These are phyloP conservation scores for Scrobipalpa costella DNA, from an alignment of 2,888 invertebrate genomes.

Conservation along the genomic window DNA sequence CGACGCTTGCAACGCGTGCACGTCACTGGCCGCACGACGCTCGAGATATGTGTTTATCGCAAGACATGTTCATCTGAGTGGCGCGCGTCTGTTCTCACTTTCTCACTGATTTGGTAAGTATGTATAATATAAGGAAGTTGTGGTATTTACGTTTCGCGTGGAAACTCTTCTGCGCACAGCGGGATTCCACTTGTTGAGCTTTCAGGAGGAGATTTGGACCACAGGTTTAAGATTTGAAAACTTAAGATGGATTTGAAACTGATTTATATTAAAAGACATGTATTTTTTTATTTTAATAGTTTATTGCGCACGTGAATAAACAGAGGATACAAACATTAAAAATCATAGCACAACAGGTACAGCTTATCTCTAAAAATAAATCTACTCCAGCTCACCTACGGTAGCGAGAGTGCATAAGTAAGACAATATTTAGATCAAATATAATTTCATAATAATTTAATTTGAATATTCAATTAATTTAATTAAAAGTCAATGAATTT, in stretches of 20 bases:
- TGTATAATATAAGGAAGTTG: neutral
- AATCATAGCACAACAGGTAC: no score
- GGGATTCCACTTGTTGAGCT: constrained; percentile 31
- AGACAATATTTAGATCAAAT: no score
- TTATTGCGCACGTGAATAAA: no score
- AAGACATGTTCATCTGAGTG: constrained; percentile 49
- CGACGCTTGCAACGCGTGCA: constrained; percentile 45
- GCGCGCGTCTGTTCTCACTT: constrained; percentile 41
- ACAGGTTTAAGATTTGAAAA: neutral
- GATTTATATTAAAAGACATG: no score
- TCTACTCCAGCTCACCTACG: no score
- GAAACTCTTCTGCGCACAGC: constrained; percentile 26
- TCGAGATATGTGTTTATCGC: constrained; percentile 64
- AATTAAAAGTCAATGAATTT: neutral
- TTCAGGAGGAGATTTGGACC: neutral
- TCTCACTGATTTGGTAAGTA: constrained; percentile 53
- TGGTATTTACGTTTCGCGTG: constrained; percentile 9
- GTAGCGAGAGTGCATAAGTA: no score
- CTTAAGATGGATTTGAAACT: neutral
- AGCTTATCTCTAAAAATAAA: no score
- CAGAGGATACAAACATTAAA: no score
- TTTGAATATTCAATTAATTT: no score
- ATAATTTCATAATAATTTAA: no score
- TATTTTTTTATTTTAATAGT: no score
- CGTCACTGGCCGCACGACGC: constrained; percentile 44